Percentiles rank a stretch among this genome's conserved stretches.
phyloP scores from a whole-genome alignment of 1,140 invertebrate species.

The Megalonaias nervosa region DNA sequence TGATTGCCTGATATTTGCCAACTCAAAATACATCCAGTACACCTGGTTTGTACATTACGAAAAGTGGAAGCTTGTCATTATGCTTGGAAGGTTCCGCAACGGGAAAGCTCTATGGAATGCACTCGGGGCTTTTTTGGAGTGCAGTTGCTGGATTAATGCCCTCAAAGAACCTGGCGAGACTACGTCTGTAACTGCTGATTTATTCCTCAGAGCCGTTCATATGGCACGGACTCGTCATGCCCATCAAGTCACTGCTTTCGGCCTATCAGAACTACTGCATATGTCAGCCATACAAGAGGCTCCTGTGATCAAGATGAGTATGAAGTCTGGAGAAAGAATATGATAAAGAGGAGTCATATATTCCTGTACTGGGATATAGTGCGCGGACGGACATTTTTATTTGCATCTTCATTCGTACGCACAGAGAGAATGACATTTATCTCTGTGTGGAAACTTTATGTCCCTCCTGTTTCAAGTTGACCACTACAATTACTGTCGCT shows the following conservation, averaged over 20 bases:
- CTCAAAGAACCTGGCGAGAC: background rate
- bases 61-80: constrained; percentile 33
- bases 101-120: constrained; percentile 26
- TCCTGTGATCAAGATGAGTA: background rate
- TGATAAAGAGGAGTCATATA: background rate
- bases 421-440: background rate
- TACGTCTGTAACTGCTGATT: constrained; percentile 17
- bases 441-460: background rate
- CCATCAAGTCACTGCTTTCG: background rate
- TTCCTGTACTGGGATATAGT: constrained; percentile 6
- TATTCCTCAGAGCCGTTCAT: constrained; percentile 20
- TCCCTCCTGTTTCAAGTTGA: background rate
- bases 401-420: background rate
- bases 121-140: constrained; percentile 16
- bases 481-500: background rate
- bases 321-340: background rate
- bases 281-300: background rate
- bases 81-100: constrained; percentile 35
- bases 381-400: background rate
- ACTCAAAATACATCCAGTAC: constrained; percentile 45
- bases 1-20: no score
- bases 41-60: constrained; percentile 32
- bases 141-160: constrained; percentile 25
- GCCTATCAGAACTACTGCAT: constrained; percentile 1
- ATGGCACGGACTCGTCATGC: background rate